A percentile compares a stretch with the other conserved stretches of the same genome.
These are phyloP conservation scores for Chlamydotis undulata DNA, from an alignment of 2,113 vertebrate species.

Conservation along the genomic window DNA sequence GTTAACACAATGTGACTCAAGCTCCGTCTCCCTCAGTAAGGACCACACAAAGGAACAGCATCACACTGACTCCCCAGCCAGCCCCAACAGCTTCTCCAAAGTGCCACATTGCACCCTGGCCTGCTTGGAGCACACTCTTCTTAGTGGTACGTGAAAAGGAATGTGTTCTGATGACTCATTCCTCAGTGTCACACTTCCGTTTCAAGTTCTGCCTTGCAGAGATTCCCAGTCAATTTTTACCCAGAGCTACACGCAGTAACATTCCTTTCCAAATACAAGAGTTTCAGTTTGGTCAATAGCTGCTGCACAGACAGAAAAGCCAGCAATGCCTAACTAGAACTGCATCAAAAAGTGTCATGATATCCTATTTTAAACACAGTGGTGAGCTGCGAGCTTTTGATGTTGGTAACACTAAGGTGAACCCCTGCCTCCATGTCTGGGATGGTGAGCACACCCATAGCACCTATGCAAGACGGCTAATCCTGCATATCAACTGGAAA, in stretches of 20 bases:
- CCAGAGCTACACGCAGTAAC: not conserved
- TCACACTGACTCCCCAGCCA: not conserved
- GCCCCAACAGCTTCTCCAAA: not conserved
- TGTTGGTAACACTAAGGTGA: not conserved
- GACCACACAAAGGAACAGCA: accelerated
- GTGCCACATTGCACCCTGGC: accelerated
- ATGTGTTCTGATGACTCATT: not conserved
- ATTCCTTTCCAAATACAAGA: not conserved
- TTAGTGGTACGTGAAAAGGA: not conserved
- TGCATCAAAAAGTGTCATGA: not conserved
- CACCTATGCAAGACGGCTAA: not conserved
- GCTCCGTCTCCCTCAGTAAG: not conserved
- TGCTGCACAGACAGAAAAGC: not conserved
- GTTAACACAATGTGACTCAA: not conserved
- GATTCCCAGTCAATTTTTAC: not conserved
- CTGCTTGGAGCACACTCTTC: accelerated
- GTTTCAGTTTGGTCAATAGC: not conserved
- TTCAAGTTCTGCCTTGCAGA: not conserved
- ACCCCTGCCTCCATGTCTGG: not conserved
- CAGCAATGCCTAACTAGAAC: not conserved
- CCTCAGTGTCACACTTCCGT: not conserved
- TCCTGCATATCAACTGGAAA: not conserved
- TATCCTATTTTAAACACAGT: not conserved
- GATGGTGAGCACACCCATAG: not conserved
- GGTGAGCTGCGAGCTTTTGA: not conserved